Evolutionary conservation across 53 echinoderm and acorn worm genomes (phyloP).

Genomic region (Echinarachnius parma): DNA sequence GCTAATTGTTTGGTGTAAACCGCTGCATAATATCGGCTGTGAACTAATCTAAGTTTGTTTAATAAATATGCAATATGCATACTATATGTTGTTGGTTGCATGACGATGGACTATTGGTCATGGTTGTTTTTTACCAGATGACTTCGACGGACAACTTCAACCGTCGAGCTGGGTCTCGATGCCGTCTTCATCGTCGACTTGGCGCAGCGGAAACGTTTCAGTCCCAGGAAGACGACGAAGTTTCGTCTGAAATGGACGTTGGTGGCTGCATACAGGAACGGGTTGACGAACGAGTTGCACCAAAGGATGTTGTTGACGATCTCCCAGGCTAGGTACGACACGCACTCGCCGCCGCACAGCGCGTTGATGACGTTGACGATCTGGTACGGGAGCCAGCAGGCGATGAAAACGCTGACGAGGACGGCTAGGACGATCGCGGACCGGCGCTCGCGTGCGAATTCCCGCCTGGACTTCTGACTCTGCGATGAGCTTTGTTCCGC

Average conservation of each 20-base stretch:
- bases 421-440: constrained; percentile 5
- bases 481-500: no score
- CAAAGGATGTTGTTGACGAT: constrained; percentile 59
- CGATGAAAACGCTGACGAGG: constrained; percentile 29
- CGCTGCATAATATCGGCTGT: no score
- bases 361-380: constrained; percentile 4
- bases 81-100: no score
- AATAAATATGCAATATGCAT: no score
- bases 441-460: neutral
- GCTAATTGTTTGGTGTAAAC: no score
- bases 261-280: constrained; percentile 64
- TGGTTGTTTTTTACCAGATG: no score
- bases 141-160: no score
- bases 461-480: neutral
- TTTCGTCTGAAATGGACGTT: constrained; percentile 55
- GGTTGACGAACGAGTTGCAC: constrained; percentile 67
- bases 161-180: constrained; percentile 9
- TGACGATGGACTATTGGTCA: no score
- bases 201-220: neutral
- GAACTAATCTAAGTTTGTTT: no score
- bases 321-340: constrained; percentile 44
- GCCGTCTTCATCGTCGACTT: neutral
- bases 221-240: constrained; percentile 27
- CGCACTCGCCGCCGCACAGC: constrained; percentile 7
- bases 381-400: constrained; percentile 44